phyloP scores from a whole-genome alignment of 64 coral and sea anemone genomes.

The Porites lutea region DNA sequence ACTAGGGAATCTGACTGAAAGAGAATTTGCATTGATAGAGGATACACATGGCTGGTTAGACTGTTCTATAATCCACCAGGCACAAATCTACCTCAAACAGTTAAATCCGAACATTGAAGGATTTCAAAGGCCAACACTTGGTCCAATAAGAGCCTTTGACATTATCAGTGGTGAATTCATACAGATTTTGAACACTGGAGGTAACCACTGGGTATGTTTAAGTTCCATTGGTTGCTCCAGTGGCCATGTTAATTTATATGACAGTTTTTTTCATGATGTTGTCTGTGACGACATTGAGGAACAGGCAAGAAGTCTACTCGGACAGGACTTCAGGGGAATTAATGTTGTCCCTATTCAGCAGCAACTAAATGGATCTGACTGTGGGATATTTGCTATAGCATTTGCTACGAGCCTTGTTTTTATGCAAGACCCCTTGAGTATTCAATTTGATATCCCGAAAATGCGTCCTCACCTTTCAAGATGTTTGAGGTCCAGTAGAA shows the following conservation, averaged over 20 bases:
- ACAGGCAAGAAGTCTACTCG: too few species aligned
- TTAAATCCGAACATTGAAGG: slow-evolving; percentile 40
- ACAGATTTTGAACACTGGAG: slow-evolving; percentile 48
- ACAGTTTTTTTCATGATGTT: slow-evolving; percentile 51
- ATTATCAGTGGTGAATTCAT: slow-evolving; percentile 38
- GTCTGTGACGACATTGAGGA: slow-evolving; percentile 20
- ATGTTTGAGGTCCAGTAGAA: slow-evolving; percentile 26
- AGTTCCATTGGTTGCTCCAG: slow-evolving; percentile 39
- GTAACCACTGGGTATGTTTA: slow-evolving; percentile 49
- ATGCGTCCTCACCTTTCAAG: slow-evolving; percentile 32
- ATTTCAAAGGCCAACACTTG: slow-evolving; percentile 42
- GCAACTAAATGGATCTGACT: too few species aligned
- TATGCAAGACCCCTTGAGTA: slow-evolving; percentile 36
- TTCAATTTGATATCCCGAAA: slow-evolving; percentile 56
- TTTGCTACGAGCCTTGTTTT: slow-evolving; percentile 60
- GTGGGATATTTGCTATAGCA: too few species aligned
- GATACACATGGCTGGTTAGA: slow-evolving; percentile 40
- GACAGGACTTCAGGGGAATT: too few species aligned
- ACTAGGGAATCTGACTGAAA: not conserved
- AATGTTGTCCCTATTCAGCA: too few species aligned
- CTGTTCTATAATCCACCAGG: slow-evolving; percentile 28
- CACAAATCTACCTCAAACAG: slow-evolving; percentile 27
- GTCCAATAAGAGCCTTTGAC: slow-evolving; percentile 6
- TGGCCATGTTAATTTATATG: slow-evolving; percentile 55
- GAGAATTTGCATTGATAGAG: slow-evolving; percentile 1